Percentiles rank a stretch among this genome's conserved stretches.
Conservation (phyloP, 2,797 vertebrate species). For the Avahi laniger region DNA sequence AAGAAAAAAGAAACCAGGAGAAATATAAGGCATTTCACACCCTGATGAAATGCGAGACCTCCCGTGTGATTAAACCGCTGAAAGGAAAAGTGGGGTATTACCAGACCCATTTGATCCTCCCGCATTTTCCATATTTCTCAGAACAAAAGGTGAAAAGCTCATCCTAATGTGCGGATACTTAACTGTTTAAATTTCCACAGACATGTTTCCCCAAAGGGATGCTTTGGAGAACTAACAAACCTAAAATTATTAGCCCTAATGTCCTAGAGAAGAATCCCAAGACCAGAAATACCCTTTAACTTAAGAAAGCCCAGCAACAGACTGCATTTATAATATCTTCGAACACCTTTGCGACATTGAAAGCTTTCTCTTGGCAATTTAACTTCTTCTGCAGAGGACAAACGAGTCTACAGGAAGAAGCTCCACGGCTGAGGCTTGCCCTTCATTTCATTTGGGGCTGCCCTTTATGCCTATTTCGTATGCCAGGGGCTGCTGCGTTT, state of each 20-base stretch:
- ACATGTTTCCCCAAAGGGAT: background rate
- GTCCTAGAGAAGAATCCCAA: background rate
- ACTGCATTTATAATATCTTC: background rate
- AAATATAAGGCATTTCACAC: slow-evolving; percentile 83
- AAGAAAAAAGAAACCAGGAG: slow-evolving; percentile 81
- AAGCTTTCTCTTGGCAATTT: background rate
- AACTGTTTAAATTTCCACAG: background rate
- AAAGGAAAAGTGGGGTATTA: slow-evolving; percentile 68
- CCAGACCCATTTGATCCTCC: background rate
- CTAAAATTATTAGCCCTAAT: background rate
- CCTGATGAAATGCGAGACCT: slow-evolving; percentile 82
- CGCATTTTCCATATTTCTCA: slow-evolving; percentile 65
- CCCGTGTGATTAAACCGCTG: slow-evolving; percentile 76
- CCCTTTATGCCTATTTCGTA: background rate
- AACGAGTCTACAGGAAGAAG: fast-evolving
- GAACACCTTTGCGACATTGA: background rate
- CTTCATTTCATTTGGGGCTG: background rate
- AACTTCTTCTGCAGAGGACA: background rate
- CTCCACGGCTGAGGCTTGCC: fast-evolving
- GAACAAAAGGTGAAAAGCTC: slow-evolving; percentile 78
- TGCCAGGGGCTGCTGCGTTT: background rate
- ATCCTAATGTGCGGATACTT: slow-evolving; percentile 19
- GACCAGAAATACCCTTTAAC: background rate
- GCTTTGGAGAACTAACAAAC: background rate
- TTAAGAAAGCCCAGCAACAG: background rate